Conservation (phyloP, 2,888 invertebrate species). For the Ctena decussata region DNA sequence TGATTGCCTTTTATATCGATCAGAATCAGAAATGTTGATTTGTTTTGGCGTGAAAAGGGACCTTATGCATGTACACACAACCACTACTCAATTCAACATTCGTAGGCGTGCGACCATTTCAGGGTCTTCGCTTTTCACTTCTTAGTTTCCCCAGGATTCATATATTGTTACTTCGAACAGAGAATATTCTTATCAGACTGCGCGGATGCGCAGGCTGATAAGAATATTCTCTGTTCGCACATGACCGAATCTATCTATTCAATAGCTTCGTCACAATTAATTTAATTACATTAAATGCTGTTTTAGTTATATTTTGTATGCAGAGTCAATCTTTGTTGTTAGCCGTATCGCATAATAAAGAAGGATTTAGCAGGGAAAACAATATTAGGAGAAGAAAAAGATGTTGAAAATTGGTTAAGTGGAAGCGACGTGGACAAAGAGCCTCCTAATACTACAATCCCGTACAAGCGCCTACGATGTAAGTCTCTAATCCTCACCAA, state of each 20-base stretch:
- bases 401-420: conserved; percentile 55
- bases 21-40: neutral
- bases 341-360: conserved; percentile 63
- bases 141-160: no score
- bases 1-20: conserved; percentile 7
- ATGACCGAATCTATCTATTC: conserved; percentile 31
- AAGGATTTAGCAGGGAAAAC: conserved; percentile 64
- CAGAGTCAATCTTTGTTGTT: conserved; percentile 56
- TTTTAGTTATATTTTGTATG: conserved; percentile 69
- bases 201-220: no score
- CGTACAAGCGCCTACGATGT: neutral
- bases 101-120: no score
- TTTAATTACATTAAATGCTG: conserved; percentile 71
- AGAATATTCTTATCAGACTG: no score
- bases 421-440: conserved; percentile 59
- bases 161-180: no score
- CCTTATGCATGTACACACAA: no score
- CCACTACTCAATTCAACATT: no score
- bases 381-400: conserved; percentile 55
- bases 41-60: no score
- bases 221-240: no score
- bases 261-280: no score
- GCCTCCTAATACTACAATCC: conserved; percentile 39
- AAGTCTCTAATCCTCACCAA: conserved; percentile 26
- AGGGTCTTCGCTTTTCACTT: no score